Base-by-base conservation (phyloP, 2,888 invertebrate genomes). In the Synanthedon tipuliformis region DNA sequence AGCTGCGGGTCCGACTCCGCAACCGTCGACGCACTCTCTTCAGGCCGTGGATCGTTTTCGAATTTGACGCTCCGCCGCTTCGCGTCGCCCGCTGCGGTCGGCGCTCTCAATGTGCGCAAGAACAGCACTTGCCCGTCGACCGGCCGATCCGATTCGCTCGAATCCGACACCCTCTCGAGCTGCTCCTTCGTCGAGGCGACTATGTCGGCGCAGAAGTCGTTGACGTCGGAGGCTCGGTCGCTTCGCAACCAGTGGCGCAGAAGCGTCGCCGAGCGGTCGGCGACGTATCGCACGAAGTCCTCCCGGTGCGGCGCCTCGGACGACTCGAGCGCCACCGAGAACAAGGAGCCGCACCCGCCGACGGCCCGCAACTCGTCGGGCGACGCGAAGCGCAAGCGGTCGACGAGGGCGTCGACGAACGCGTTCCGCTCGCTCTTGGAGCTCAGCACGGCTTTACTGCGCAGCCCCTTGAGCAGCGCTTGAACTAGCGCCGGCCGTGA, bases 381-480 rank as follows among this genome's bases (percentile, higher is more conserved):
- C 40, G n/a, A 27, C 40, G 13, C 51, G 41, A 12, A 41, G 51
- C 51, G 51, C n/a, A 16, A 11, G 40, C 34, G 34, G 7, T 34
- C 34, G 34, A 34, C 10, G 34, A 34, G 10, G 10, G 3, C 34
- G 34, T 34, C 34, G 18, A 92, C 88, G 64, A 95, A 89, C 0
- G 92, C 89, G 50, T 90, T 85, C 15, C 89, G 88, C 76, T 95
- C 95, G 48, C 91, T 91, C 58, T 90, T 90, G 50, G 92, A 93
- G 41, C 81, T 81, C 51, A 89, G 70, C 10, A 91, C 88, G 51
- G 81, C 85, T 57, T 91, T 90, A 49, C 88, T 84, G 51, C 89
- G 88, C 56, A 94, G 83, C 41, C 93, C 93, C 72, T 55, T 66
- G 68, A 56, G 50, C 56, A 52, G 48, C 52, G 34, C 34, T 34